Evolutionary conservation across 2,888 invertebrate species (phyloP).

Genomic region (Amphipoea oculea): DNA sequence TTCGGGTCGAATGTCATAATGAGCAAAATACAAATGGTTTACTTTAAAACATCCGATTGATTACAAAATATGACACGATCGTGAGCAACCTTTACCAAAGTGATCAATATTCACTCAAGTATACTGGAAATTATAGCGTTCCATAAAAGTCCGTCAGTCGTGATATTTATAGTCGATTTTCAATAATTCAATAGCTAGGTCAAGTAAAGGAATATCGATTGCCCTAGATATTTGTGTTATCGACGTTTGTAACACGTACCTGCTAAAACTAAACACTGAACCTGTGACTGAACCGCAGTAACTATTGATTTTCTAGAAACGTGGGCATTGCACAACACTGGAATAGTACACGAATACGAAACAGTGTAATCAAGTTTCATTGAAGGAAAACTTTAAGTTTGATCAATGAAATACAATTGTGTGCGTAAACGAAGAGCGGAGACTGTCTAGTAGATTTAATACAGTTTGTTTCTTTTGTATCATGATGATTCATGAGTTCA

Average conservation of each 20-base stretch:
- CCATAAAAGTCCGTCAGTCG: constrained; percentile 14
- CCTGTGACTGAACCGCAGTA: constrained; percentile 24
- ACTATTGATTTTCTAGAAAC: constrained; percentile 52
- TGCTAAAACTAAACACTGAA: constrained; percentile 40
- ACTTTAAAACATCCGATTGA: constrained; percentile 6
- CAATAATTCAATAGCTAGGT: constrained; percentile 48
- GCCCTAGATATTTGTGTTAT: constrained; percentile 61
- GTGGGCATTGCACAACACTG: constrained; percentile 20
- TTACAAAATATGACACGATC: constrained; percentile 3
- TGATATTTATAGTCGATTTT: constrained; percentile 19
- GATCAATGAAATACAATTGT: constrained; percentile 34
- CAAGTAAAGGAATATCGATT: constrained; percentile 61
- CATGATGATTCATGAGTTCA: too few species aligned
- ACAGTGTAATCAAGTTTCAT: constrained; percentile 16
- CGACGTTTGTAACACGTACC: constrained; percentile 39
- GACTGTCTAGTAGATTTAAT: not conserved
- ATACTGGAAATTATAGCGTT: constrained; percentile 17
- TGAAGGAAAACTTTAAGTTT: constrained; percentile 32
- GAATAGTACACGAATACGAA: constrained; percentile 21
- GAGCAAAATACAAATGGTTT: not conserved
- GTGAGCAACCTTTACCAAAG: not conserved
- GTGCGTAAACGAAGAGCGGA: not conserved
- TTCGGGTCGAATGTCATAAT: not conserved
- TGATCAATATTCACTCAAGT: not conserved
- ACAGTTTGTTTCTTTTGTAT: not conserved